Evolutionary conservation across 2,113 vertebrate species (phyloP).

Genomic region (Phaethornis superciliosus): DNA sequence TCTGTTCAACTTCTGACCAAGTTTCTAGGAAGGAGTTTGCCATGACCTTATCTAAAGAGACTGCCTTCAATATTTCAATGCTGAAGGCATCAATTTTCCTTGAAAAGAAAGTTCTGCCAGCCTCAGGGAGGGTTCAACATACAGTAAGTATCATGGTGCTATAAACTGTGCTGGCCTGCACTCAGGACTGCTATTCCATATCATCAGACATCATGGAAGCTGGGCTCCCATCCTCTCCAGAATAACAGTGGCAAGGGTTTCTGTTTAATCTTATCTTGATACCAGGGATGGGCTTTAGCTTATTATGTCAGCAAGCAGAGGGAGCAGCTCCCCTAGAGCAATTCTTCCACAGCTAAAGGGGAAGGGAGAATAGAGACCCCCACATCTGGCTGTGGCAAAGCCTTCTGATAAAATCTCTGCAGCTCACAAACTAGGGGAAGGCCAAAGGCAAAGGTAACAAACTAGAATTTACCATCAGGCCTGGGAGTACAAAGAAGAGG

Average conservation of each 20-base stretch:
- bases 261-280: not conserved
- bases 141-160: fast-evolving
- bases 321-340: fast-evolving
- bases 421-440: not conserved
- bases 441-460: too few relatives aligned
- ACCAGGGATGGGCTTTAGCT: not conserved
- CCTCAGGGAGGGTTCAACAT: not conserved
- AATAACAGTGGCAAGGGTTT: not conserved
- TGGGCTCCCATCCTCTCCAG: not conserved
- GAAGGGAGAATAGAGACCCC: not conserved
- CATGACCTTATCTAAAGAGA: not conserved
- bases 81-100: not conserved
- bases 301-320: not conserved
- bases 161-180: not conserved
- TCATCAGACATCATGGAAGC: too few relatives aligned
- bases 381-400: not conserved
- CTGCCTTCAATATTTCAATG: not conserved
- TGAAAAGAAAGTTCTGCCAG: not conserved
- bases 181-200: not conserved
- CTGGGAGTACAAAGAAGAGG: too few relatives aligned
- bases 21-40: not conserved
- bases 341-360: not conserved
- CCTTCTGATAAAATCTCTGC: not conserved
- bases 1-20: not conserved
- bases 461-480: too few relatives aligned